A percentile compares a stretch with the other conserved stretches of the same genome.
These are phyloP conservation scores for Venustaconcha ellipsiformis DNA, from an alignment of 1,140 invertebrate genomes.

Conservation along the genomic window DNA sequence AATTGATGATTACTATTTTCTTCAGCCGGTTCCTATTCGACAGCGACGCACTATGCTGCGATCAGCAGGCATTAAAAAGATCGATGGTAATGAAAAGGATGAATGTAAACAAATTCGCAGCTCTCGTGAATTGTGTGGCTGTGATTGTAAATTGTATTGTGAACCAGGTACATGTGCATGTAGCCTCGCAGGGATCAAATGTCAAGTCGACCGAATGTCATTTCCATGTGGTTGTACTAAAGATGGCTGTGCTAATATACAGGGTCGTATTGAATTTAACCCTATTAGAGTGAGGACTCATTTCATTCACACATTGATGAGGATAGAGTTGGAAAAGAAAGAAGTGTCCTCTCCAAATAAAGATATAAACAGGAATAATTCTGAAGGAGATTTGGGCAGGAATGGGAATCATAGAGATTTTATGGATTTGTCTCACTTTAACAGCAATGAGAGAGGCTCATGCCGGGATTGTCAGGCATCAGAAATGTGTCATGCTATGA, in stretches of 20 bases:
- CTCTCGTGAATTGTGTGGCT: conserved; percentile 92
- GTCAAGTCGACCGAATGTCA: conserved; percentile 94
- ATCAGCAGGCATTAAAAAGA: conserved; percentile 91
- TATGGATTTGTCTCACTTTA: conserved; percentile 57
- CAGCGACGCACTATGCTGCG: conserved; percentile 88
- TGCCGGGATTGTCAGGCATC: conserved; percentile 67
- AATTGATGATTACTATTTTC: conserved; percentile 92
- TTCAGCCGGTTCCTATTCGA: conserved; percentile 90
- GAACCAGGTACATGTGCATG: conserved; percentile 96
- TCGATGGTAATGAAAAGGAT: conserved; percentile 93
- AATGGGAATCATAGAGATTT: conserved; percentile 26
- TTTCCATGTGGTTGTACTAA: conserved; percentile 97
- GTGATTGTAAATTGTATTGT: conserved; percentile 92
- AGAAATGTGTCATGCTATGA: conserved; percentile 64
- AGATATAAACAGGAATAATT: conserved; percentile 2
- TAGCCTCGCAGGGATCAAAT: conserved; percentile 94
- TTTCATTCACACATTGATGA: conserved; percentile 97
- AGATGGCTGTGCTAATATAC: conserved; percentile 93
- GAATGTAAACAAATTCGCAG: conserved; percentile 92
- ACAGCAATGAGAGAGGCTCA: conserved; percentile 66
- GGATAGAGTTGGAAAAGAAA: conserved; percentile 90
- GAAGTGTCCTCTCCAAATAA: conserved; percentile 63
- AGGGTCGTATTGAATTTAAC: conserved; percentile 96
- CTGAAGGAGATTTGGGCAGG: conserved; percentile 24
- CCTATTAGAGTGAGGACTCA: conserved; percentile 95